Conservation (phyloP, 2,797 vertebrate genomes). For the Dermochelys coriacea region DNA sequence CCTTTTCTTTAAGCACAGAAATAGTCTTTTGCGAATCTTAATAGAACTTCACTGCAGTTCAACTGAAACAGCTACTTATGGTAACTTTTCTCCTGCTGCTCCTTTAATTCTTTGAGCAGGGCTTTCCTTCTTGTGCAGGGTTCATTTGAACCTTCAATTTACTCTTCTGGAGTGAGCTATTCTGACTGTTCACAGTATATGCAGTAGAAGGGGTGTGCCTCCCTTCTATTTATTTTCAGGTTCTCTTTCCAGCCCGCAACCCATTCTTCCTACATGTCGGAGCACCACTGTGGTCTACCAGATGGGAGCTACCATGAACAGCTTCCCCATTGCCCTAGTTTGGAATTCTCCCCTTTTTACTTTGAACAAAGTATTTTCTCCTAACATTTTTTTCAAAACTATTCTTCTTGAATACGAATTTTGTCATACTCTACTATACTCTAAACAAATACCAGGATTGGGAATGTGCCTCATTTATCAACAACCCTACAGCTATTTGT, state of each 20-base stretch:
- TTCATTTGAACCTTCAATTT: neutral
- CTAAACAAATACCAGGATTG: slow-evolving; percentile 18
- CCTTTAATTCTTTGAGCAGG: slow-evolving; percentile 10
- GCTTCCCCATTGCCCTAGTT: slow-evolving; percentile 54
- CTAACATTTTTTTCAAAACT: neutral
- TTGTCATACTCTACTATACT: neutral
- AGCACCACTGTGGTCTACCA: neutral
- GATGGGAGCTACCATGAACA: slow-evolving; percentile 24
- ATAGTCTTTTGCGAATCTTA: slow-evolving; percentile 13
- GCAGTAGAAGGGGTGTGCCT: neutral
- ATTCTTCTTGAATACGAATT: slow-evolving; percentile 34
- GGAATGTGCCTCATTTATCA: slow-evolving; percentile 17
- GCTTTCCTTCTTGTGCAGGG: neutral
- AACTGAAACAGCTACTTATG: slow-evolving; percentile 39
- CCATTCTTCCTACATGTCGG: neutral
- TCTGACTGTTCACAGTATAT: neutral
- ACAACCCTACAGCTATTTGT: neutral
- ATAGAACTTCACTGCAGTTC: neutral
- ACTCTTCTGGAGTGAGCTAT: neutral
- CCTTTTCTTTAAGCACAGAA: neutral
- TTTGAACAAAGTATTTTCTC: neutral
- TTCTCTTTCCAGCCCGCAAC: no score
- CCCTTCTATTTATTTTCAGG: no score
- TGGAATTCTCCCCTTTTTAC: slow-evolving; percentile 54
- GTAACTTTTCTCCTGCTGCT: slow-evolving; percentile 6